Conservation (phyloP, 2,797 vertebrate species). For the Orestias chungarensis region DNA sequence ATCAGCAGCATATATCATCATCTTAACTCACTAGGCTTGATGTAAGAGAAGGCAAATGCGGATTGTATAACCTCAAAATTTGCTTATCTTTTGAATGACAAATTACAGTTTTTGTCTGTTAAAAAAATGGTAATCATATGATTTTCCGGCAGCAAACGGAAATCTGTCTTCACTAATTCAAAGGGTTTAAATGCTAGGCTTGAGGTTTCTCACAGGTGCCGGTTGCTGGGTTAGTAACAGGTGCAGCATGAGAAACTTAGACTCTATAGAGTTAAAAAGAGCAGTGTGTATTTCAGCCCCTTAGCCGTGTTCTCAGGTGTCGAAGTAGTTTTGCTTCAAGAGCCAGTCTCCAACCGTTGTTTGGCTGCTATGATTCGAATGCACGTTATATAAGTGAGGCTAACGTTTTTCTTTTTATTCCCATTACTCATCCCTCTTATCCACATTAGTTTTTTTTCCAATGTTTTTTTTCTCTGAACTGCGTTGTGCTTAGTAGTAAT, state of each 20-base stretch:
- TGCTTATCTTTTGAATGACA: constrained; percentile 19
- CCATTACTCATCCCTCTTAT: background rate
- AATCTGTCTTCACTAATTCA: constrained; percentile 54
- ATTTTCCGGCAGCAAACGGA: constrained; percentile 64
- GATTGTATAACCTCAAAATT: constrained; percentile 31
- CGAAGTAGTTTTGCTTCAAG: constrained; percentile 33
- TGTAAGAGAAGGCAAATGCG: constrained; percentile 10
- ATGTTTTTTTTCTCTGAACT: background rate
- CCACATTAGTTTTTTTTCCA: background rate
- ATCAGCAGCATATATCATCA: constrained; percentile 40
- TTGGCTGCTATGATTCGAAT: constrained; percentile 25
- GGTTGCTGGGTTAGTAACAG: constrained; percentile 58
- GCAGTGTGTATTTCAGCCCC: constrained; percentile 69
- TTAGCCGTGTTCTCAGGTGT: constrained; percentile 63
- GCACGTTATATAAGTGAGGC: constrained; percentile 12
- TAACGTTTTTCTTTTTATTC: background rate
- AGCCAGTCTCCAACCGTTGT: constrained; percentile 44
- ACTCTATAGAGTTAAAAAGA: constrained; percentile 23
- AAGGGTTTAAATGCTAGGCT: constrained; percentile 53
- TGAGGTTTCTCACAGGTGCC: constrained; percentile 61
- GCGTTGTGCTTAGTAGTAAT: background rate
- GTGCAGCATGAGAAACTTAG: constrained; percentile 68
- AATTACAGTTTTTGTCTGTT: constrained; percentile 27
- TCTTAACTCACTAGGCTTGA: constrained; percentile 46
- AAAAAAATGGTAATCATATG: constrained; percentile 41